Conservation (phyloP, 2,888 invertebrate genomes). For the Drosophila putrida region DNA sequence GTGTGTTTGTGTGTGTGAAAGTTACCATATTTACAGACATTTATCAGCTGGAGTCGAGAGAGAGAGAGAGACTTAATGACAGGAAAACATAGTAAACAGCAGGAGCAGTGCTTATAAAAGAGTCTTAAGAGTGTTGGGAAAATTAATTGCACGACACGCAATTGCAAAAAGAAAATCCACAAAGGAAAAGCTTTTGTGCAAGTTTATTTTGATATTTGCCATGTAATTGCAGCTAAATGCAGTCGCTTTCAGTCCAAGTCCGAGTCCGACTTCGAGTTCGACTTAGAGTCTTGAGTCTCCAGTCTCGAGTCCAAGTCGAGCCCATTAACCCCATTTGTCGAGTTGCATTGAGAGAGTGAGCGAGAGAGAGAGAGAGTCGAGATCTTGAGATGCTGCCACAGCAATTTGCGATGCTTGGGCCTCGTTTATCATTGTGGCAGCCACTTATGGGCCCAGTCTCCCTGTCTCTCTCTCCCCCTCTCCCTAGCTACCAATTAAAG, state of each 20-base stretch:
- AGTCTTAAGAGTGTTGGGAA: conserved; percentile 42
- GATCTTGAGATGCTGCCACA: conserved; percentile 32
- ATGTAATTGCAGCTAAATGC: conserved; percentile 56
- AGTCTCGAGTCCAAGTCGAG: conserved; percentile 27
- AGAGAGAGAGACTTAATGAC: conserved; percentile 35
- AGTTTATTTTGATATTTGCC: conserved; percentile 52
- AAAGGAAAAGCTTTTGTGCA: conserved; percentile 53
- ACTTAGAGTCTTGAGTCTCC: neutral
- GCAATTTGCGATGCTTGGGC: conserved; percentile 27
- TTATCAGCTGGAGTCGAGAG: conserved; percentile 31
- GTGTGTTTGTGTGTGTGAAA: conserved; percentile 24
- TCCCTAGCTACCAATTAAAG: conserved; percentile 44
- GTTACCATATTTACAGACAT: conserved; percentile 47
- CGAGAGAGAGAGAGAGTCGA: conserved; percentile 27
- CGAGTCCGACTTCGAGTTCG: no score
- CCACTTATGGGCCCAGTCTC: conserved; percentile 23
- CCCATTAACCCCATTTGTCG: conserved; percentile 56
- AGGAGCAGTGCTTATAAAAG: conserved; percentile 24
- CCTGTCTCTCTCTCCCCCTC: neutral
- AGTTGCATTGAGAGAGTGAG: conserved; percentile 29
- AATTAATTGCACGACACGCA: conserved; percentile 56
- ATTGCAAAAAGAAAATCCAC: conserved; percentile 32
- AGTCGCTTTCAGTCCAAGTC: conserved; percentile 34
- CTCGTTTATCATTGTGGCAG: conserved; percentile 35
- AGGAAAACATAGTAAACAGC: conserved; percentile 39